Conservation (phyloP, 1,140 invertebrate genomes). For the Chelonus insularis region DNA sequence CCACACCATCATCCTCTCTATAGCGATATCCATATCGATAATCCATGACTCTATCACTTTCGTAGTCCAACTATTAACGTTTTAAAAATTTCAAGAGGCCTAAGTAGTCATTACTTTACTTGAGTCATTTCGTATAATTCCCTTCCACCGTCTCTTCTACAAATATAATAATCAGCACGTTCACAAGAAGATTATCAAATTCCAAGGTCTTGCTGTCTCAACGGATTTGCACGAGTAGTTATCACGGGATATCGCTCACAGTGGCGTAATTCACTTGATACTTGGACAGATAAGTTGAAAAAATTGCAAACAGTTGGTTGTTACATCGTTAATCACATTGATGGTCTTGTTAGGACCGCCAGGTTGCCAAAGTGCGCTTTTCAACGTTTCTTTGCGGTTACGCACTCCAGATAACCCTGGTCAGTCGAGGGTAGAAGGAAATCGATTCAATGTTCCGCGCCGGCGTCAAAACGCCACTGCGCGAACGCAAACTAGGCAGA, state of each 20-base stretch:
- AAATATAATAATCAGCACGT: neutral
- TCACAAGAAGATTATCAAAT: neutral
- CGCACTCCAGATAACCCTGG: constrained; percentile 16
- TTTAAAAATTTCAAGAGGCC: neutral
- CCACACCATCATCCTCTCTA: constrained; percentile 23
- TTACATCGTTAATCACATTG: too few relatives aligned
- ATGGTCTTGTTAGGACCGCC: too few relatives aligned
- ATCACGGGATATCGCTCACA: neutral
- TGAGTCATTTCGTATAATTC: too few relatives aligned
- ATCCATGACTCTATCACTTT: constrained; percentile 31
- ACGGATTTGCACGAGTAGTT: neutral
- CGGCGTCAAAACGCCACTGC: constrained; percentile 49
- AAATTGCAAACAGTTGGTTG: too few relatives aligned
- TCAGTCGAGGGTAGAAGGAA: constrained; percentile 31
- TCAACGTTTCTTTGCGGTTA: constrained; percentile 1
- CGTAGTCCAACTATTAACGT: constrained; percentile 16
- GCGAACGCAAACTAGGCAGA: constrained; percentile 22
- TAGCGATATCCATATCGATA: constrained; percentile 25
- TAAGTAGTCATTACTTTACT: too few relatives aligned
- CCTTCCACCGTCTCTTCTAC: neutral
- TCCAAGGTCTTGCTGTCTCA: neutral
- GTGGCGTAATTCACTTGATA: neutral
- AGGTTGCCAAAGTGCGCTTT: too few relatives aligned
- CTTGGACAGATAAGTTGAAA: too few relatives aligned
- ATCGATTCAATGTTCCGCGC: constrained; percentile 50